Conservation (phyloP, 2,113 vertebrate species). For the Tringa solitaria region DNA sequence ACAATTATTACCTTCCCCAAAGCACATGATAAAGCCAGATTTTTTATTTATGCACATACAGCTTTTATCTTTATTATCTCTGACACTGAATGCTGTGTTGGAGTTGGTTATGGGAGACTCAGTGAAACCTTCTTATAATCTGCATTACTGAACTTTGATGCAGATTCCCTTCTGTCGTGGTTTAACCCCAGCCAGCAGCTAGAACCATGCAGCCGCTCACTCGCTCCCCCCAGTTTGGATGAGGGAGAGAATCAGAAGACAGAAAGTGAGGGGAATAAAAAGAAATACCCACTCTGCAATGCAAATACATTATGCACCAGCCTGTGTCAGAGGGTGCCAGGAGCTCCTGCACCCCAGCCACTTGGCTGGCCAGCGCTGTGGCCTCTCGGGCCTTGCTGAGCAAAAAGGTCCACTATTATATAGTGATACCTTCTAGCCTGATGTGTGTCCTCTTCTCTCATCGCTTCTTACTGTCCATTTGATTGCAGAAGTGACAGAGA, state of each 20-base stretch:
- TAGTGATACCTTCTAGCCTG: background rate
- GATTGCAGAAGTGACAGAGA: background rate
- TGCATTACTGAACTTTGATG: background rate
- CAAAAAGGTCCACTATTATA: background rate
- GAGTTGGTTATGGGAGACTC: background rate
- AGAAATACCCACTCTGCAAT: background rate
- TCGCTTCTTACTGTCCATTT: background rate
- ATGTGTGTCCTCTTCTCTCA: background rate
- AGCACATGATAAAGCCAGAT: slow-evolving; percentile 17
- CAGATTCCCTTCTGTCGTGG: background rate
- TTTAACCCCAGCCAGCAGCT: background rate
- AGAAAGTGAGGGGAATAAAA: background rate
- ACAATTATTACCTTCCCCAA: slow-evolving; percentile 29
- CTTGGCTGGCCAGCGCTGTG: background rate
- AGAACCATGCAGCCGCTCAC: background rate
- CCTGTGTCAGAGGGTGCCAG: background rate
- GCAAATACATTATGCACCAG: background rate
- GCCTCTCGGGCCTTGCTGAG: background rate
- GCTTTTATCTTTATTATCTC: slow-evolving; percentile 43
- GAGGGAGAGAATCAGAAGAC: background rate
- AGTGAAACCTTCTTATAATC: background rate
- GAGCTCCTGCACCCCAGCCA: background rate
- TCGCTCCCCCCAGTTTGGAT: background rate
- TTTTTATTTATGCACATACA: slow-evolving; percentile 24
- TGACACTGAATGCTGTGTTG: background rate